Conservation (phyloP, 1,140 invertebrate species). For the Pollicipes pollicipes region DNA sequence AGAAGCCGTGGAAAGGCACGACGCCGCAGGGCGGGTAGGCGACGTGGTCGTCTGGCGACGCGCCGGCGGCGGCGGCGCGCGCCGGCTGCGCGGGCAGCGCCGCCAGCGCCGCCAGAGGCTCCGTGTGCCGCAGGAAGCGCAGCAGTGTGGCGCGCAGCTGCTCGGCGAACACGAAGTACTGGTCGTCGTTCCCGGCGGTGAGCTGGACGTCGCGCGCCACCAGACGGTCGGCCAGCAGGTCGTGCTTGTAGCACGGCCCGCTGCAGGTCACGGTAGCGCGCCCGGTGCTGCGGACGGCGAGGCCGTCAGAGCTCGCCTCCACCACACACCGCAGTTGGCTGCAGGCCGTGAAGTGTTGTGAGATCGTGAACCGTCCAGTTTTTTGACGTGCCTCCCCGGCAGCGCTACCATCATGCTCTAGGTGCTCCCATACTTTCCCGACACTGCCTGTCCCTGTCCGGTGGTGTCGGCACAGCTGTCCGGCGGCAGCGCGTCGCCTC, state of each 20-base stretch:
- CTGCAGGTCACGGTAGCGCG: constrained; percentile 68
- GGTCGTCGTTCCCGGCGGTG: constrained; percentile 89
- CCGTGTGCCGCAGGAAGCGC: constrained; percentile 76
- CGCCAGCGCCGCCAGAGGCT: constrained; percentile 37
- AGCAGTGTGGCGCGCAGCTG: constrained; percentile 86
- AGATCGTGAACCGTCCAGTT: constrained; percentile 36
- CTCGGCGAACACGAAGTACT: constrained; percentile 96
- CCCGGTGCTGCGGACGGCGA: constrained; percentile 48
- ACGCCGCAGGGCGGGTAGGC: constrained; percentile 82
- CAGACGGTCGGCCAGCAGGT: constrained; percentile 80
- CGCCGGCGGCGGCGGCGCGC: background rate
- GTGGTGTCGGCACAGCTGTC: too few relatives aligned
- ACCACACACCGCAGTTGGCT: background rate
- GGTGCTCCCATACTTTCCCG: too few relatives aligned
- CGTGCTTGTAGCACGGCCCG: constrained; percentile 65
- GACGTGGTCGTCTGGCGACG: constrained; percentile 30
- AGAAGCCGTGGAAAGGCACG: constrained; percentile 90
- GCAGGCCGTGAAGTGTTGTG: constrained; percentile 8
- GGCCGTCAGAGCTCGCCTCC: too few relatives aligned
- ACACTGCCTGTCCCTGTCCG: too few relatives aligned
- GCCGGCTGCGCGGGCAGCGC: constrained; percentile 27
- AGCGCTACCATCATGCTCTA: too few relatives aligned
- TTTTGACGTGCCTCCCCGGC: too few relatives aligned
- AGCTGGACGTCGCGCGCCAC: constrained; percentile 79
- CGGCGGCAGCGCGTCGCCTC: too few relatives aligned